These are phyloP conservation scores for Ammospiza maritima DNA, from an alignment of 2,797 vertebrate genomes.

Conservation along the genomic window DNA sequence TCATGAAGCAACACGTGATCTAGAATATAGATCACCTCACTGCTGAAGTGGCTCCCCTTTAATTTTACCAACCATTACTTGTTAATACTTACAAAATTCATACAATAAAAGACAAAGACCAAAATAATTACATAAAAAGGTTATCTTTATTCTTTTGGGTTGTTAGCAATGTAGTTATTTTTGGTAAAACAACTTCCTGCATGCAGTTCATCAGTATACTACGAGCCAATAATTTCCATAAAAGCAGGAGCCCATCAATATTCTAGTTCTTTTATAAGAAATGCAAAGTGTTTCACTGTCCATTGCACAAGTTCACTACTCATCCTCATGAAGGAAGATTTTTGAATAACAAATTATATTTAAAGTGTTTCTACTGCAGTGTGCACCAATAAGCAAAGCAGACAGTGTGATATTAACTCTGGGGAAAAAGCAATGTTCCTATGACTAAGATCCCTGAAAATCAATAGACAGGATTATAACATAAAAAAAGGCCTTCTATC, in stretches of 20 bases:
- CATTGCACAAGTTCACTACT: slow-evolving; percentile 49
- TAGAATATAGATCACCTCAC: not conserved
- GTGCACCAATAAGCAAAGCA: slow-evolving; percentile 49
- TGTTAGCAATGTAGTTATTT: slow-evolving; percentile 78
- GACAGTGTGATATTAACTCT: slow-evolving; percentile 73
- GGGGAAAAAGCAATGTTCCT: slow-evolving; percentile 53
- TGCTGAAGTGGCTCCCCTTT: not conserved
- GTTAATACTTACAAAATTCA: not conserved
- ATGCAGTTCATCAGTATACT: slow-evolving; percentile 83
- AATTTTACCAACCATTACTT: not conserved
- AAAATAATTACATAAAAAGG: slow-evolving; percentile 72
- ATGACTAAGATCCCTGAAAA: slow-evolving; percentile 47
- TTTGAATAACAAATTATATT: slow-evolving; percentile 42
- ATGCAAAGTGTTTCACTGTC: slow-evolving; percentile 61
- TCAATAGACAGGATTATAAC: slow-evolving; percentile 18
- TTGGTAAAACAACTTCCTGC: slow-evolving; percentile 80
- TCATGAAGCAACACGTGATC: not conserved
- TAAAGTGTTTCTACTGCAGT: slow-evolving; percentile 50
- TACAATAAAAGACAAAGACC: slow-evolving; percentile 49
- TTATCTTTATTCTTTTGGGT: slow-evolving; percentile 86
- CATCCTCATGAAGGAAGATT: slow-evolving; percentile 62
- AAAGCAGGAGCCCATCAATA: slow-evolving; percentile 75
- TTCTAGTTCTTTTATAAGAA: slow-evolving; percentile 69
- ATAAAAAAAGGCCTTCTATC: slow-evolving; percentile 5
- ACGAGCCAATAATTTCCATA: slow-evolving; percentile 74